Evolutionary conservation across 2,797 vertebrate species (phyloP).

Genomic region (Cirrhinus molitorella): DNA sequence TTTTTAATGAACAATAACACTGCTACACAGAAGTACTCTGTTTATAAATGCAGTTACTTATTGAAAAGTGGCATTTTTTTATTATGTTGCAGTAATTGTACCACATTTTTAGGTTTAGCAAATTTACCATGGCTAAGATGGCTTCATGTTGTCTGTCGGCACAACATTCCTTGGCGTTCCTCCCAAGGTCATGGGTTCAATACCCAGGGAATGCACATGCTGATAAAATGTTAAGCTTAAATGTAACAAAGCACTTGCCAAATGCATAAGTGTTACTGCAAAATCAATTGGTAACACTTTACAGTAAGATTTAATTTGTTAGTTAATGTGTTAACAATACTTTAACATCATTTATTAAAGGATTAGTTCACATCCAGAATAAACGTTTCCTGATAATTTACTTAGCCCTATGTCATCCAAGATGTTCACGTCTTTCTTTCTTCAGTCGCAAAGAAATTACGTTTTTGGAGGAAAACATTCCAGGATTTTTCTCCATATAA

Average conservation of each 20-base stretch:
- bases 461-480: no score
- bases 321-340: no score
- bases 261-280: background rate
- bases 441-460: no score
- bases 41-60: background rate
- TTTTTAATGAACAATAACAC: background rate
- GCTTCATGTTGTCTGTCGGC: background rate
- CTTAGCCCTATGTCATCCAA: no score
- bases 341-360: background rate
- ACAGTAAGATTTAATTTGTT: background rate
- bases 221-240: background rate
- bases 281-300: no score
- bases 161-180: background rate
- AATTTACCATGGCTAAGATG: background rate
- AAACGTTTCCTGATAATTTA: no score
- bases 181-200: background rate
- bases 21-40: background rate
- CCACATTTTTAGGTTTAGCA: background rate
- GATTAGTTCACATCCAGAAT: no score
- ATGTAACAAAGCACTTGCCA: background rate
- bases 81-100: no score
- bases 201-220: conserved; percentile 2
- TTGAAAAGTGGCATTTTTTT: background rate
- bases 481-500: no score
- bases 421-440: no score